Conservation (phyloP, 2,113 vertebrate species). For the Malurus cyaneus region DNA sequence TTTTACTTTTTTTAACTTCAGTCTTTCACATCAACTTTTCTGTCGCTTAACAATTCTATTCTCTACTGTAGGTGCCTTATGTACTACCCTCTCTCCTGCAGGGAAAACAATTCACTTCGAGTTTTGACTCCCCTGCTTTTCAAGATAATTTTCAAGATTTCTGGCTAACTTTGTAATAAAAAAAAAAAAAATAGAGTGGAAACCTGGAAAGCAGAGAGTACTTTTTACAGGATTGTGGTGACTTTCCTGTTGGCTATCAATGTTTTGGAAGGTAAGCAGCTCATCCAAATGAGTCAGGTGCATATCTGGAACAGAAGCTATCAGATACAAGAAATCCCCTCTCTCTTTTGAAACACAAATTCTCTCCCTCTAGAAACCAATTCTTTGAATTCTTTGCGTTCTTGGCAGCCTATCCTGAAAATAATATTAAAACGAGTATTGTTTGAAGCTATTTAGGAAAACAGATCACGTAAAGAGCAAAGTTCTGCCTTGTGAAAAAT, state of each 20-base stretch:
- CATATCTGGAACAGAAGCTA: neutral
- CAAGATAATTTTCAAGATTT: neutral
- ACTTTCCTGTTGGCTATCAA: neutral
- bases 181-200: neutral
- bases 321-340: neutral
- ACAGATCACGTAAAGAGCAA: neutral
- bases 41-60: neutral
- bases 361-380: neutral
- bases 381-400: neutral
- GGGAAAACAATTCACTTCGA: neutral
- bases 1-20: neutral
- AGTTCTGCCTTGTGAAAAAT: neutral
- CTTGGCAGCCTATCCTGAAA: neutral
- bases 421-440: neutral
- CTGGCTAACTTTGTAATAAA: neutral
- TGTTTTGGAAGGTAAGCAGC: neutral
- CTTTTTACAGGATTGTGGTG: neutral
- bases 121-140: neutral
- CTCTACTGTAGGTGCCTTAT: neutral
- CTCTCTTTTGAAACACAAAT: neutral
- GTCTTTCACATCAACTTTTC: neutral
- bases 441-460: neutral
- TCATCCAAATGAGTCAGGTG: neutral
- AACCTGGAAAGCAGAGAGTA: neutral
- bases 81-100: neutral